A percentile compares a stretch with the other conserved stretches of the same genome.
Evolutionary conservation across 2,113 vertebrate species (phyloP).

Genomic region (Apteryx owenii): DNA sequence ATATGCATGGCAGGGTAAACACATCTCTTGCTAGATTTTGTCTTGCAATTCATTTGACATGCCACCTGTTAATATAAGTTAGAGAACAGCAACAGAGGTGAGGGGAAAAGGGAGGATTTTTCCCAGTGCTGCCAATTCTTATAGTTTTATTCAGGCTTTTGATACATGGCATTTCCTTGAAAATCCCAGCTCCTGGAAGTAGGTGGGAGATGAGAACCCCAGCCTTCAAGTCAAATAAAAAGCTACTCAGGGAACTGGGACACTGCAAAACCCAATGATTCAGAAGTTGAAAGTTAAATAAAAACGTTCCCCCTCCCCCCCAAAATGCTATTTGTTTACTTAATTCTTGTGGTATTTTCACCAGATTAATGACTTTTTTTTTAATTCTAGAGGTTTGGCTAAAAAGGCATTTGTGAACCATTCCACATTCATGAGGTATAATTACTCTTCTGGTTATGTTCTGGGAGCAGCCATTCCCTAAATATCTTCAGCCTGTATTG

Average conservation of each 20-base stretch:
- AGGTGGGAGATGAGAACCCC: background rate
- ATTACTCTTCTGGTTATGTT: background rate
- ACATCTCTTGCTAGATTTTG: background rate
- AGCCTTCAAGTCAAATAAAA: background rate
- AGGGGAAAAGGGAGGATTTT: background rate
- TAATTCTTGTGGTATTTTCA: background rate
- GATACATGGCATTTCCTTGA: background rate
- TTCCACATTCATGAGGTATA: background rate
- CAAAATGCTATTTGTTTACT: background rate
- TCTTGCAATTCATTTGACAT: background rate
- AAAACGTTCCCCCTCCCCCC: background rate
- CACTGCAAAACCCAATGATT: background rate
- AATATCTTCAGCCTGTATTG: background rate
- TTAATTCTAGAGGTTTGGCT: background rate
- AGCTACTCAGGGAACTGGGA: background rate
- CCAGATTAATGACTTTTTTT: background rate
- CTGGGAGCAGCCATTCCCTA: background rate
- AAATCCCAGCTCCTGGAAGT: background rate
- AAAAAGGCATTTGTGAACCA: background rate
- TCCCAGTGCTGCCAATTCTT: background rate
- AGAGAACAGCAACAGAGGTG: background rate
- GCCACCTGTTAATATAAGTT: background rate
- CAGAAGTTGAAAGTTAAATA: background rate
- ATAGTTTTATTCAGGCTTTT: background rate
- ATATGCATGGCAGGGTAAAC: background rate